phyloP scores from a whole-genome alignment of 2,888 invertebrate species.

The Drosophila lutescens region DNA sequence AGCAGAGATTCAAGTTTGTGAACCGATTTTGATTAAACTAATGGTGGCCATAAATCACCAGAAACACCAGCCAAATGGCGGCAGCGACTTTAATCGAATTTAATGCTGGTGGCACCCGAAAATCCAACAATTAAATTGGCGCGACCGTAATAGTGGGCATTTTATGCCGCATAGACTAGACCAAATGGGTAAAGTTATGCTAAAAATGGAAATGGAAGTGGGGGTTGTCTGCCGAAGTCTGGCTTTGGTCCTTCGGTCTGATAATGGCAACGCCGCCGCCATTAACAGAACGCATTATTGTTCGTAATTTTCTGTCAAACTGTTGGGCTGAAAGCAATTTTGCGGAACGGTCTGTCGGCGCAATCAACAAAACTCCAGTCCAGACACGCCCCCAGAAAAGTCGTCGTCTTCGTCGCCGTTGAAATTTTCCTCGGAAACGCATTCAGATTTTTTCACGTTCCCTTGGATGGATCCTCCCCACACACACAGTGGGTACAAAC shows the following conservation, averaged over 20 bases:
- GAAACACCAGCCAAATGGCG: slow-evolving; percentile 22
- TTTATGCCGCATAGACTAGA: slow-evolving; percentile 16
- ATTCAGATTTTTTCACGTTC: slow-evolving; percentile 34
- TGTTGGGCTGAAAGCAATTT: slow-evolving; percentile 33
- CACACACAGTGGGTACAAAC: background rate
- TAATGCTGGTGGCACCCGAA: slow-evolving; percentile 39
- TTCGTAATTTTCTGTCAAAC: slow-evolving; percentile 53
- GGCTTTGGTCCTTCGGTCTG: slow-evolving; percentile 13
- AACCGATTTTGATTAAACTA: slow-evolving; percentile 64
- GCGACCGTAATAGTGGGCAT: slow-evolving; percentile 30
- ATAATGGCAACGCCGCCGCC: slow-evolving; percentile 55
- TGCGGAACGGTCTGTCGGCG: slow-evolving; percentile 25
- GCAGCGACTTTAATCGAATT: slow-evolving; percentile 61
- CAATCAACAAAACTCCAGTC: slow-evolving; percentile 45
- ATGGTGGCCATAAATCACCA: slow-evolving; percentile 66
- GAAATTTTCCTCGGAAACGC: slow-evolving; percentile 23
- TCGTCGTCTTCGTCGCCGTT: slow-evolving; percentile 27
- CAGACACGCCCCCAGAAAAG: slow-evolving; percentile 44
- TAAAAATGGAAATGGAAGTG: background rate
- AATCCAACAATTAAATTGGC: slow-evolving; percentile 42
- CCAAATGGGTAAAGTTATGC: slow-evolving; percentile 37
- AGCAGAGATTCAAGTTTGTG: slow-evolving; percentile 27
- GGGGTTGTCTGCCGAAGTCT: slow-evolving; percentile 32
- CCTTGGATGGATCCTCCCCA: slow-evolving; percentile 16
- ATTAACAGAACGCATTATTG: slow-evolving; percentile 67